phyloP scores from a whole-genome alignment of 2,113 vertebrate species.

The Myotis brandtii region DNA sequence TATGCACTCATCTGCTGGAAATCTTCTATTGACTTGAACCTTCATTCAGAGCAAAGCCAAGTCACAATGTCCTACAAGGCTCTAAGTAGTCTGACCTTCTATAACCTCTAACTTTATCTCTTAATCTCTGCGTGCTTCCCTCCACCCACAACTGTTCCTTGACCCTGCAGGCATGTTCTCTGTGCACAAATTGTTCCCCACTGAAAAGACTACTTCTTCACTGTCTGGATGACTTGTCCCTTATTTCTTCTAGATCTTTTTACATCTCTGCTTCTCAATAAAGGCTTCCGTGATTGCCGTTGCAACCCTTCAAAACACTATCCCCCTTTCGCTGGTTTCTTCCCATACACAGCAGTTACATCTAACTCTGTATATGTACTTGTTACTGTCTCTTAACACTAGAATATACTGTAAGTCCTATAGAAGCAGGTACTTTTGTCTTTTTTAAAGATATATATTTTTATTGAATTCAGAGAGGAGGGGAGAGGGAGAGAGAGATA shows the following conservation, averaged over 20 bases:
- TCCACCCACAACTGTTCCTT: neutral
- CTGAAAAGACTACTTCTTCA: neutral
- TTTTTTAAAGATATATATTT: too few relatives aligned
- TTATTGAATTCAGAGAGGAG: too few relatives aligned
- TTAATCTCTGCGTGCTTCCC: neutral
- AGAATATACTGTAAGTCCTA: neutral
- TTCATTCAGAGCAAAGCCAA: neutral
- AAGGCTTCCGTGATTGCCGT: neutral
- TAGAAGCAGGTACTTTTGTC: neutral
- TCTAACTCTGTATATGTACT: neutral
- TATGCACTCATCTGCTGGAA: neutral
- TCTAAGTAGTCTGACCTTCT: neutral
- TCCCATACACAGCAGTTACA: neutral
- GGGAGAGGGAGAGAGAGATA: too few relatives aligned
- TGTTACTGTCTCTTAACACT: neutral
- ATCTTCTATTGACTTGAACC: neutral
- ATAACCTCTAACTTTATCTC: neutral
- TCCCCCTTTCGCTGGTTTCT: neutral
- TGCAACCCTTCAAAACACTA: neutral
- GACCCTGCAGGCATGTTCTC: neutral
- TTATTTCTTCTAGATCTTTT: neutral
- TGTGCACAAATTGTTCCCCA: neutral
- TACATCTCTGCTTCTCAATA: neutral
- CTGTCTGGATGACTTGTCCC: neutral
- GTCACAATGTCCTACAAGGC: neutral